Conservation (phyloP, 2,888 invertebrate species). For the Tetheella fluctuosa region DNA sequence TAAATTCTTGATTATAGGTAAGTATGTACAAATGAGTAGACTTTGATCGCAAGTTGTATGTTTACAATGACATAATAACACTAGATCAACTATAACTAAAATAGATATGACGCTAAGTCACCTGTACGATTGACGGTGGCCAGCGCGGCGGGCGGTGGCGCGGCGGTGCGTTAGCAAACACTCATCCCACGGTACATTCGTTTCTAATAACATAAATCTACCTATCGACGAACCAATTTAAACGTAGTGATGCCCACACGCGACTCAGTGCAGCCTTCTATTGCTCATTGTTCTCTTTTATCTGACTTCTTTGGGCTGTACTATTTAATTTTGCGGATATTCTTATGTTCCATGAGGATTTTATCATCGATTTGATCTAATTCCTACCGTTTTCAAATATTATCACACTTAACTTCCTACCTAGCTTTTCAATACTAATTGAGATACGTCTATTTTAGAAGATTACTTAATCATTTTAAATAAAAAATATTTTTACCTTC, state of each 20-base stretch:
- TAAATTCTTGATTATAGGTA: constrained; percentile 41
- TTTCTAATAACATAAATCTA: constrained; percentile 47
- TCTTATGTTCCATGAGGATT: too few relatives aligned
- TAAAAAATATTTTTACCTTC: background rate
- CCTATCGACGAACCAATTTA: constrained; percentile 51
- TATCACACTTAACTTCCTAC: too few relatives aligned
- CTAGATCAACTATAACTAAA: constrained; percentile 58
- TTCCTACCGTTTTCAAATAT: too few relatives aligned
- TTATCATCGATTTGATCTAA: too few relatives aligned
- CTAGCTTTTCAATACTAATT: too few relatives aligned
- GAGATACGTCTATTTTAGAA: too few relatives aligned
- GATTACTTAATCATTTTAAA: background rate
- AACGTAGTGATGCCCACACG: constrained; percentile 52
- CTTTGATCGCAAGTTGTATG: constrained; percentile 10
- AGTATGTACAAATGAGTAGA: constrained; percentile 22
- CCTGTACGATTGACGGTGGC: constrained; percentile 16
- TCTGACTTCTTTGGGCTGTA: constrained; percentile 27
- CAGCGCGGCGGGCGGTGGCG: constrained; percentile 28
- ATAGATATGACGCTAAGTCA: constrained; percentile 59
- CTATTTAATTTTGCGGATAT: constrained; percentile 2
- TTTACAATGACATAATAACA: constrained; percentile 34
- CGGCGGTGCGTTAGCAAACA: constrained; percentile 39
- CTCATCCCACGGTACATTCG: constrained; percentile 48
- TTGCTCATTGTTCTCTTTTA: constrained; percentile 41
- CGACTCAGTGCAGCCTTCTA: constrained; percentile 27